Conservation (phyloP, 2,797 vertebrate genomes). For the Microctenopoma stevenorrisi region DNA sequence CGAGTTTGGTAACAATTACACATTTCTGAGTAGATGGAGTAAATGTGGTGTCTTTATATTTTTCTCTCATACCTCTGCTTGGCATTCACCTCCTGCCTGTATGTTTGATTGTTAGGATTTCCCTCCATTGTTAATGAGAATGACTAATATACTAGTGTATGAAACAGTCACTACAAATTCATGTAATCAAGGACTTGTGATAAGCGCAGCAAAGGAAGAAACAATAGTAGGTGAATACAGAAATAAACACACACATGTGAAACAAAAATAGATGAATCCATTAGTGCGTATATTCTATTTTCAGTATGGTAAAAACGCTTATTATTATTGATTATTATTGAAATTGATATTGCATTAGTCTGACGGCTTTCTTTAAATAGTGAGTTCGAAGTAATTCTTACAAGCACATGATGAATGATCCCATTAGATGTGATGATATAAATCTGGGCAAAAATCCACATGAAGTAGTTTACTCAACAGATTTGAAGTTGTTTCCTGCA, state of each 20-base stretch:
- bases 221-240: background rate
- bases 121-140: background rate
- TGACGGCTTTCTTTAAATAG: background rate
- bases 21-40: background rate
- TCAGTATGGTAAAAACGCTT: background rate
- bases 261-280: background rate
- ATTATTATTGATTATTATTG: background rate
- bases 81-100: background rate
- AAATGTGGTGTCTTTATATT: background rate
- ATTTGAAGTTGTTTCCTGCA: too few species aligned
- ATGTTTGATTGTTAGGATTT: background rate
- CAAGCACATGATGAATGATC: too few species aligned
- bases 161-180: background rate
- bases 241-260: constrained; percentile 2
- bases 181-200: background rate
- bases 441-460: too few species aligned
- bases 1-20: background rate
- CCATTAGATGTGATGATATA: too few species aligned
- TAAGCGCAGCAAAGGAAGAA: background rate
- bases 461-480: background rate
- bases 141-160: background rate
- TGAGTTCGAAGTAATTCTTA: background rate
- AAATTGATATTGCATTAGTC: background rate
- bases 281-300: background rate
- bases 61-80: background rate